phyloP scores from a whole-genome alignment of 2,888 invertebrate genomes.

The Nemapogon koenigi region DNA sequence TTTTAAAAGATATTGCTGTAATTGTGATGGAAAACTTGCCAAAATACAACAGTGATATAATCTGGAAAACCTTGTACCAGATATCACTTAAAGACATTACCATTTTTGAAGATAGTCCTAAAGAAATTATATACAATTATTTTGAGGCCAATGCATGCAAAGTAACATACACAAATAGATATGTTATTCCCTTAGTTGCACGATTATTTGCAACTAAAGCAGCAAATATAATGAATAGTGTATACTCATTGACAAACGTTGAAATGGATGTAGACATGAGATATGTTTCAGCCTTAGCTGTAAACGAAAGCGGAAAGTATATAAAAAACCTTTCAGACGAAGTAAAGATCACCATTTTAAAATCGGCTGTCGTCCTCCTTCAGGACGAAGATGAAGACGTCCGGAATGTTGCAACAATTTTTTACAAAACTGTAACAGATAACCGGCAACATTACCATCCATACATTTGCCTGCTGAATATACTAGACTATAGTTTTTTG shows the following conservation, averaged over 20 bases:
- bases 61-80: slow-evolving; percentile 39
- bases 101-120: slow-evolving; percentile 18
- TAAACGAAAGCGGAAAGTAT: slow-evolving; percentile 36
- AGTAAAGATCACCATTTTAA: slow-evolving; percentile 35
- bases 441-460: slow-evolving; percentile 26
- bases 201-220: slow-evolving; percentile 23
- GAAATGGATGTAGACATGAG: slow-evolving; percentile 45
- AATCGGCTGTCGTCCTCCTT: slow-evolving; percentile 45
- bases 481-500: slow-evolving; percentile 32
- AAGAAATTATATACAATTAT: slow-evolving; percentile 17
- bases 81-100: slow-evolving; percentile 27
- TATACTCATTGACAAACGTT: slow-evolving; percentile 31
- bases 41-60: slow-evolving; percentile 24
- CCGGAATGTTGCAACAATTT: slow-evolving; percentile 38
- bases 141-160: slow-evolving; percentile 18
- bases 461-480: slow-evolving; percentile 33
- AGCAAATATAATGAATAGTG: slow-evolving; percentile 24
- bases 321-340: slow-evolving; percentile 27
- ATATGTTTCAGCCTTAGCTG: slow-evolving; percentile 37
- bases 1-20: slow-evolving; percentile 23
- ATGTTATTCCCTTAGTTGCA: slow-evolving; percentile 36
- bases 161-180: slow-evolving; percentile 32
- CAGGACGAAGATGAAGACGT: slow-evolving; percentile 64
- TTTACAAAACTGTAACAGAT: slow-evolving; percentile 28
- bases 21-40: no score